A percentile compares a stretch with the other conserved stretches of the same genome.
Conservation (phyloP, 2,113 vertebrate genomes). For the Pipra filicauda region DNA sequence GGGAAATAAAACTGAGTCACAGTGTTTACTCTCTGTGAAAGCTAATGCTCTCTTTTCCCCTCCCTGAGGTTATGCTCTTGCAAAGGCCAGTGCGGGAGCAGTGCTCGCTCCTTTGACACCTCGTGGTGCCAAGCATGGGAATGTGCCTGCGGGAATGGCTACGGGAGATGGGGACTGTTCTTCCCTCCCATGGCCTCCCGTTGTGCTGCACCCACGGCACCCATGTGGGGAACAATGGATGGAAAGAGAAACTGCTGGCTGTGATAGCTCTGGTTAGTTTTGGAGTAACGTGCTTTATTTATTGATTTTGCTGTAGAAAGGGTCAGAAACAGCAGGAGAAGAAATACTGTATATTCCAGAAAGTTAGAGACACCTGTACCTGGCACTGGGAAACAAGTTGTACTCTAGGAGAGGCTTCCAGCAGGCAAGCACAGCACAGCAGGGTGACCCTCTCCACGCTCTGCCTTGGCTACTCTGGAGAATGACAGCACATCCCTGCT, state of each 20-base stretch:
- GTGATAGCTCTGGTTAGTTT: not conserved
- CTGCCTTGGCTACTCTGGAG: not conserved
- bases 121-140: not conserved
- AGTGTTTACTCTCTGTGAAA: not conserved
- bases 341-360: not conserved
- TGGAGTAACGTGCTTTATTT: not conserved
- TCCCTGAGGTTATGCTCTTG: not conserved
- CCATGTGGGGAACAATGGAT: not conserved
- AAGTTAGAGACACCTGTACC: not conserved
- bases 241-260: not conserved
- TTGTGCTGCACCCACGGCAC: not conserved
- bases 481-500: not conserved
- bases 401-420: not conserved
- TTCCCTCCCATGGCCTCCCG: not conserved
- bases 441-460: accelerated
- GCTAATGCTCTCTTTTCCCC: not conserved
- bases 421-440: not conserved
- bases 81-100: not conserved
- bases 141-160: not conserved
- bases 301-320: not conserved
- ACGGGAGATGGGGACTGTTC: not conserved
- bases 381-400: not conserved
- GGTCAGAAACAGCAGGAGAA: not conserved
- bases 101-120: not conserved
- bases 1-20: conserved; percentile 3